These are phyloP conservation scores for Leptosomus discolor DNA, from an alignment of 2,113 vertebrate species.

Conservation along the genomic window DNA sequence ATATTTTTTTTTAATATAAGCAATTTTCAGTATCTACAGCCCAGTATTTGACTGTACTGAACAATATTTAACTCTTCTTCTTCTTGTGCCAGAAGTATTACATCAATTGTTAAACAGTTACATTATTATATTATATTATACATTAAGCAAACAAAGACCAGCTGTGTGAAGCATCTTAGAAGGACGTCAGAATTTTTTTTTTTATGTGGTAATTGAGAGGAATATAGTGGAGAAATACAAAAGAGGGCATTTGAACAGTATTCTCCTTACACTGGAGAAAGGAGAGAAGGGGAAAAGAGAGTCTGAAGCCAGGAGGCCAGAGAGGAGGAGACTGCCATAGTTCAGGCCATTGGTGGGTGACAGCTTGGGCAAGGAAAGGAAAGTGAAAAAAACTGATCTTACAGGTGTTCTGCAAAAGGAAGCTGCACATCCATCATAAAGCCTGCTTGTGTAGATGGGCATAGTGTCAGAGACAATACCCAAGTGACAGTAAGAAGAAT, in stretches of 20 bases:
- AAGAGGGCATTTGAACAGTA: neutral
- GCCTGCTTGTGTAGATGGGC: neutral
- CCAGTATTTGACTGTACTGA: neutral
- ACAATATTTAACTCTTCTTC: neutral
- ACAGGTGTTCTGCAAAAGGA: neutral
- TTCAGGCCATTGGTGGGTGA: neutral
- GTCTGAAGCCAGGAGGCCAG: neutral
- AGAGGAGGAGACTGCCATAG: neutral
- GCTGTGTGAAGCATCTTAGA: neutral
- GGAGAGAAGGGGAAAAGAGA: neutral
- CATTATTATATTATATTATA: neutral
- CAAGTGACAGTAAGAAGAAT: neutral
- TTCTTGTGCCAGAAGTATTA: neutral
- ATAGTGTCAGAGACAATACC: neutral
- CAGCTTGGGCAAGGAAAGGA: neutral
- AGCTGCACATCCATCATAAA: neutral
- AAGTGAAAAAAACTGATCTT: neutral
- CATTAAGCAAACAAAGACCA: neutral
- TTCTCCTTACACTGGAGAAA: neutral
- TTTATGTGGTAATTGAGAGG: neutral
- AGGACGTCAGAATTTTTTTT: neutral
- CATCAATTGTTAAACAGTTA: neutral
- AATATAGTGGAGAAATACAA: neutral
- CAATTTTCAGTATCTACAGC: neutral
- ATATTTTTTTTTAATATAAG: neutral